phyloP scores from a whole-genome alignment of 2,888 invertebrate species.

The Drosophila rellima region DNA sequence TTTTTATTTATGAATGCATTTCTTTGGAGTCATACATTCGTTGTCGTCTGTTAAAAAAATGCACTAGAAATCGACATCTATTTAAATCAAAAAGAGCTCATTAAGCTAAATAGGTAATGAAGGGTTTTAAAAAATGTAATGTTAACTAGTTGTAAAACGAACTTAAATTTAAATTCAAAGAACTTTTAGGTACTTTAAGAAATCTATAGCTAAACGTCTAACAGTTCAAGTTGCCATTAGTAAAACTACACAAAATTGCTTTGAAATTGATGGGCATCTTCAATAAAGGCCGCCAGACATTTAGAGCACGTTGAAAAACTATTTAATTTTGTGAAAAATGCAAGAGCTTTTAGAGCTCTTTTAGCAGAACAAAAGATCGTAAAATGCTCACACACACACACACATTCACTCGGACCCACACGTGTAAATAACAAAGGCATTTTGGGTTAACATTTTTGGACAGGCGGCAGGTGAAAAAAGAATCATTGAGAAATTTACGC shows the following conservation, averaged over 20 bases:
- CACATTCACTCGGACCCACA: slow-evolving; percentile 13
- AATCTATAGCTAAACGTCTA: too few species aligned
- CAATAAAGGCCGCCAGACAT: slow-evolving; percentile 16
- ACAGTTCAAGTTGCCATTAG: not conserved
- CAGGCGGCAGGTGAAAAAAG: slow-evolving; percentile 46
- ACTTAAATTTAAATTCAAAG: too few species aligned
- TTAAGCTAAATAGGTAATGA: too few species aligned
- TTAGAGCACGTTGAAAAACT: slow-evolving; percentile 23
- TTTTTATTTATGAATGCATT: too few species aligned
- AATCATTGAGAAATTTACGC: slow-evolving; percentile 19
- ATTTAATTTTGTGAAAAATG: slow-evolving; percentile 60
- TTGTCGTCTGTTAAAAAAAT: too few species aligned
- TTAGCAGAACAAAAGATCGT: slow-evolving; percentile 39
- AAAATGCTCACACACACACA: slow-evolving; percentile 31
- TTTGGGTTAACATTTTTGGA: slow-evolving; percentile 44
- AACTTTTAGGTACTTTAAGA: too few species aligned
- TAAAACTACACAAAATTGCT: slow-evolving; percentile 5
- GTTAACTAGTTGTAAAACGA: too few species aligned
- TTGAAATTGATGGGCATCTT: slow-evolving; percentile 2
- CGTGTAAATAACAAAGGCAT: slow-evolving; percentile 59
- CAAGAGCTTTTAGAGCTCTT: slow-evolving; percentile 51
- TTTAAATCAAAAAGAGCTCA: too few species aligned
- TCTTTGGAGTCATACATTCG: too few species aligned
- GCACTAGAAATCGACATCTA: too few species aligned
- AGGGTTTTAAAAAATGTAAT: too few species aligned